phyloP scores from a whole-genome alignment of 2,888 invertebrate species.

The Bursaphelenchus okinawaensis region DNA sequence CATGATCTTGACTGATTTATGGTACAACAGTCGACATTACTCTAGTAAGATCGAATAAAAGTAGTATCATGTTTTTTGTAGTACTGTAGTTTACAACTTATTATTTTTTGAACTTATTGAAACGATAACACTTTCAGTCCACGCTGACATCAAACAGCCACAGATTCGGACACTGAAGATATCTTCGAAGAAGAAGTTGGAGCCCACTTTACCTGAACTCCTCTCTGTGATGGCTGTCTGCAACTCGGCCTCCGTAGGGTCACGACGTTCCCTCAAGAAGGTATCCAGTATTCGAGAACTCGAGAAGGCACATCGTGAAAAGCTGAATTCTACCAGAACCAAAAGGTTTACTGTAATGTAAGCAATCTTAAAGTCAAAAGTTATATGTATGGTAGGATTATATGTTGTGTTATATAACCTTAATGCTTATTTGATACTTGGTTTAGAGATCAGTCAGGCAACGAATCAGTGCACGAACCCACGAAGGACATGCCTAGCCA shows the following conservation, averaged over 20 bases:
- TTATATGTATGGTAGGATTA: background rate
- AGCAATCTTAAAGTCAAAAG: conserved; percentile 9
- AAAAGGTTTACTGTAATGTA: conserved; percentile 54
- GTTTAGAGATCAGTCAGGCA: conserved; percentile 44
- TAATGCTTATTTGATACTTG: too few relatives aligned
- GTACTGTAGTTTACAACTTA: background rate
- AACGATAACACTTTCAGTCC: conserved; percentile 22
- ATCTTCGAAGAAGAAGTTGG: conserved; percentile 37
- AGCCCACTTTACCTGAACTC: conserved; percentile 49
- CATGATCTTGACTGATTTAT: conserved; percentile 65
- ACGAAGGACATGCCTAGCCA: conserved; percentile 6
- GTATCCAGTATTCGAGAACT: conserved; percentile 45
- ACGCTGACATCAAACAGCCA: conserved; percentile 43
- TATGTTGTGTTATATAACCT: too few relatives aligned
- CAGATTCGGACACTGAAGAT: conserved; percentile 42
- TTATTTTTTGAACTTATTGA: background rate
- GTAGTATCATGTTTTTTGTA: background rate
- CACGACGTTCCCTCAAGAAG: conserved; percentile 28
- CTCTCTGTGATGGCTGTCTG: conserved; percentile 54
- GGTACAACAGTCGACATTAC: conserved; percentile 40
- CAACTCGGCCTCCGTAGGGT: conserved; percentile 50
- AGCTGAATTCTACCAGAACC: conserved; percentile 30
- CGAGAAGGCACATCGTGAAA: conserved; percentile 41
- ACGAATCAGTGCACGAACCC: conserved; percentile 41
- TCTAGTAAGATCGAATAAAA: conserved; percentile 22